phyloP scores from a whole-genome alignment of 2,888 invertebrate species.

The Ectobius pallidus region DNA sequence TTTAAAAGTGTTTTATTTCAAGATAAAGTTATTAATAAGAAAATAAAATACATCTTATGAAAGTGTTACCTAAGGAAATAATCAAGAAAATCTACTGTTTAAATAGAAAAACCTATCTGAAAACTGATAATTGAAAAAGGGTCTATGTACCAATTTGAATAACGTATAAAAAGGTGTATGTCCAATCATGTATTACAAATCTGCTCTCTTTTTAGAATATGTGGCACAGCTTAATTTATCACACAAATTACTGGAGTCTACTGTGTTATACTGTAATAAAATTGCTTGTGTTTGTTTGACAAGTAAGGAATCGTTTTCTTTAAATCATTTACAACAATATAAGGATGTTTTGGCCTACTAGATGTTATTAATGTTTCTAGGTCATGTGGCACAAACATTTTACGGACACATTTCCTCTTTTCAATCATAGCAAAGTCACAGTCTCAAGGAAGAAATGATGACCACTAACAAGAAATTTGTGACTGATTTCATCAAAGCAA shows the following conservation, averaged over 20 bases:
- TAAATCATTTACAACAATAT: not conserved
- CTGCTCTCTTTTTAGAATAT: not conserved
- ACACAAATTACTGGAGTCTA: not conserved
- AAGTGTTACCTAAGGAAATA: not conserved
- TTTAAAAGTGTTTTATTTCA: not conserved
- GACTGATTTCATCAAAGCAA: slow-evolving; percentile 9
- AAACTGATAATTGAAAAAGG: slow-evolving; percentile 4
- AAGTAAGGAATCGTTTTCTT: not conserved
- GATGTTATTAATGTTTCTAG: not conserved
- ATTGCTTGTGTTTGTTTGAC: no score
- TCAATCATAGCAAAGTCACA: not conserved
- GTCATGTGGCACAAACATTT: not conserved
- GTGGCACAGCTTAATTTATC: not conserved
- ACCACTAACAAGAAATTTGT: not conserved
- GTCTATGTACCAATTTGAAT: not conserved
- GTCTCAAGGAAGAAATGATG: not conserved
- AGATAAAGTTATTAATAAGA: not conserved
- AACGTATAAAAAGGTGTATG: no score
- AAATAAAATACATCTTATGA: not conserved
- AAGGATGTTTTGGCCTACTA: not conserved
- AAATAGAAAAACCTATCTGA: no score
- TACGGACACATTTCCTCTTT: not conserved
- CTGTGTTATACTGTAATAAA: no score
- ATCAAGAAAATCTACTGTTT: not conserved
- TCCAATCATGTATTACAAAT: not conserved